Conservation (phyloP, 1,140 invertebrate species). For the Achroia grisella region DNA sequence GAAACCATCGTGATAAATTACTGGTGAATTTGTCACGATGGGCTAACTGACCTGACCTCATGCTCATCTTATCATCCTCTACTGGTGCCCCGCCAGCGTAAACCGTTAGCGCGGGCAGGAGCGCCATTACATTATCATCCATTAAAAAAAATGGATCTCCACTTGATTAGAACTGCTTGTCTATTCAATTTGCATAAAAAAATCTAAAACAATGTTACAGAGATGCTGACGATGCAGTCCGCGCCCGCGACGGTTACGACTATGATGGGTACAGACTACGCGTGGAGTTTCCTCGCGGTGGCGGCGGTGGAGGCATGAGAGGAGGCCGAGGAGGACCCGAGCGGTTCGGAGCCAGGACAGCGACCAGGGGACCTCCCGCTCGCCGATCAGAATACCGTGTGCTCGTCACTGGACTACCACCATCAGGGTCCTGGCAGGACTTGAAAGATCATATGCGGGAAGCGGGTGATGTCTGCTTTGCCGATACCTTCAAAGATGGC, state of each 20-base stretch:
- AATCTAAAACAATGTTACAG: too few relatives aligned
- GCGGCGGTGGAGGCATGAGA: conserved; percentile 73
- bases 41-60: too few relatives aligned
- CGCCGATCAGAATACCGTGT: conserved; percentile 95
- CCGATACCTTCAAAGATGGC: conserved; percentile 98
- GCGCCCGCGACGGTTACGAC: conserved; percentile 97
- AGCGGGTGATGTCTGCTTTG: conserved; percentile 98
- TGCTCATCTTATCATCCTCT: too few relatives aligned
- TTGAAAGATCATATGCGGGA: conserved; percentile 99
- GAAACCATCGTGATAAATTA: too few relatives aligned
- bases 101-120: too few relatives aligned
- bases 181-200: too few relatives aligned
- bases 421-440: conserved; percentile 77
- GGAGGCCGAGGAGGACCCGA: conserved; percentile 74
- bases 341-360: conserved; percentile 70
- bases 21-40: too few relatives aligned
- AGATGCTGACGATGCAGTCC: conserved; percentile 98
- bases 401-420: conserved; percentile 84
- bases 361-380: conserved; percentile 87
- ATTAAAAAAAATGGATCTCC: too few relatives aligned
- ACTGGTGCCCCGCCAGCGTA: too few relatives aligned
- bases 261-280: conserved; percentile 97
- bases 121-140: too few relatives aligned
- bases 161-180: too few relatives aligned
- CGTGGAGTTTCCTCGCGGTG: conserved; percentile 89